phyloP scores from a whole-genome alignment of 2,797 vertebrate genomes.

The Gobio occitaniae region DNA sequence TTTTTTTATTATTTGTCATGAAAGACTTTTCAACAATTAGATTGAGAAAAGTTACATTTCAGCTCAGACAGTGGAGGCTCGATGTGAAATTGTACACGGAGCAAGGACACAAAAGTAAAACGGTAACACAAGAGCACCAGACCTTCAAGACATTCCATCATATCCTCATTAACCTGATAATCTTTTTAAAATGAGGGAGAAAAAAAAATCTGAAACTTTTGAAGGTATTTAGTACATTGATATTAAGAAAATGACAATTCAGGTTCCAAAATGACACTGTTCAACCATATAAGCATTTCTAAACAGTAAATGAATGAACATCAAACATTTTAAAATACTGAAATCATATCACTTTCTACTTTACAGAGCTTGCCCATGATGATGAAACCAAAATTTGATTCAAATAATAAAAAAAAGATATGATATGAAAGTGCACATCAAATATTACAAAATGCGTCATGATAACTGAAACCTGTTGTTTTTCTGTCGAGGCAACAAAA shows the following conservation, averaged over 20 bases:
- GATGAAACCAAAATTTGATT: neutral
- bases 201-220: neutral
- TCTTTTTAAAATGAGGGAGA: neutral
- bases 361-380: conserved; percentile 3
- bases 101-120: conserved; percentile 25
- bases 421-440: conserved; percentile 12
- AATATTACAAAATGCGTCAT: neutral
- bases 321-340: conserved; percentile 33
- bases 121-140: conserved; percentile 18
- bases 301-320: conserved; percentile 10
- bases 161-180: neutral
- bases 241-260: neutral
- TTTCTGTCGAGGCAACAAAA: conserved; percentile 9
- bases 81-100: conserved; percentile 3
- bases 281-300: conserved; percentile 5
- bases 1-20: conserved; percentile 23
- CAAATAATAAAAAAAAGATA: neutral
- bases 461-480: conserved; percentile 18
- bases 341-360: neutral
- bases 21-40: conserved; percentile 17
- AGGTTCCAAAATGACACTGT: neutral
- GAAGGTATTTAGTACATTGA: neutral
- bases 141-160: neutral
- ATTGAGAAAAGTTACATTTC: conserved; percentile 19
- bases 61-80: neutral